phyloP scores from a whole-genome alignment of 2,888 invertebrate species.

The Prostheceraeus crozeri region DNA sequence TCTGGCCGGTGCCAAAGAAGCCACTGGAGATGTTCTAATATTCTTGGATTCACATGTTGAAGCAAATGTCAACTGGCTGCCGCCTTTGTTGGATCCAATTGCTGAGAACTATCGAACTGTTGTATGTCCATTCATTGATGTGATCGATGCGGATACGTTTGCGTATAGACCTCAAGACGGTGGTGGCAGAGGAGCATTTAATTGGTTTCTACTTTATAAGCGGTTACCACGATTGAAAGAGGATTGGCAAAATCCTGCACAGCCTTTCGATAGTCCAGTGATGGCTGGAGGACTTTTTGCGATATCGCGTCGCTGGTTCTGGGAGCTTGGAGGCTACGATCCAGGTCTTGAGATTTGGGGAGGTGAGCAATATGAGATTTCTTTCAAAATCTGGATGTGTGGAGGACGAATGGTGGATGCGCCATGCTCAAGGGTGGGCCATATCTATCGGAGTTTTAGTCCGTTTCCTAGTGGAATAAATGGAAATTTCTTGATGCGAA shows the following conservation, averaged over 20 bases:
- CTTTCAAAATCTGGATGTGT: conserved; percentile 27
- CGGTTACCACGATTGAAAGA: not conserved
- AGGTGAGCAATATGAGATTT: conserved; percentile 24
- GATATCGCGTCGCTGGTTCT: conserved; percentile 79
- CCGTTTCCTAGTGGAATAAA: too few relatives aligned
- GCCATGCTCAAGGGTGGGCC: conserved; percentile 13
- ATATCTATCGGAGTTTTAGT: not conserved
- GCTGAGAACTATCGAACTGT: conserved; percentile 63
- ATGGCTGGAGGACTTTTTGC: conserved; percentile 92
- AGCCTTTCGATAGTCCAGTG: conserved; percentile 62
- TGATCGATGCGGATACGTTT: conserved; percentile 88
- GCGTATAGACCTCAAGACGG: conserved; percentile 52
- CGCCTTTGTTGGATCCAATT: conserved; percentile 62
- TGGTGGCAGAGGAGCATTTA: not conserved
- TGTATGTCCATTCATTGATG: conserved; percentile 80
- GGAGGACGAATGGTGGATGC: not conserved
- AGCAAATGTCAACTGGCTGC: conserved; percentile 54
- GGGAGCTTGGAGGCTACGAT: conserved; percentile 85
- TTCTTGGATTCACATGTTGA: conserved; percentile 57
- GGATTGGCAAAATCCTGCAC: not conserved
- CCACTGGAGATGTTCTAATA: conserved; percentile 55
- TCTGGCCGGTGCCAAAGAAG: conserved; percentile 61
- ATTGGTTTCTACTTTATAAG: conserved; percentile 8
- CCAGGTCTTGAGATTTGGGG: conserved; percentile 89
- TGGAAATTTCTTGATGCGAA: conserved; percentile 70